These are phyloP conservation scores for Gadus macrocephalus DNA, from an alignment of 2,113 vertebrate genomes.

Conservation along the genomic window DNA sequence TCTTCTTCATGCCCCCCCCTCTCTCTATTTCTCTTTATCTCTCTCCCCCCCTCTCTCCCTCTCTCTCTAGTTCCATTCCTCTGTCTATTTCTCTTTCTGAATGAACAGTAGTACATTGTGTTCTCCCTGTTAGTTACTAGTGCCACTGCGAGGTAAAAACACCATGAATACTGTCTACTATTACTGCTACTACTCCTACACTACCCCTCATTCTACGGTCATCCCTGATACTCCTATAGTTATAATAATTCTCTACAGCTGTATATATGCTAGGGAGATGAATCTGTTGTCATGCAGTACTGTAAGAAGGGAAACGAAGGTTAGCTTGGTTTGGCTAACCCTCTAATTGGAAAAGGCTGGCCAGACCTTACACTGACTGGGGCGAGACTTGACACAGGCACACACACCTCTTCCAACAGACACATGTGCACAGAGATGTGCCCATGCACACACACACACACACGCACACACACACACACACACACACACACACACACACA, in stretches of 20 bases:
- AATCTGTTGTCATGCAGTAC: constrained; percentile 1
- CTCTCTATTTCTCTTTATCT: not conserved
- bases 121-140: no score
- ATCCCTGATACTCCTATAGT: not conserved
- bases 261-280: not conserved
- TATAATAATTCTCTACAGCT: not conserved
- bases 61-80: not conserved
- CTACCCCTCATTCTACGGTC: no score
- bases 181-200: no score
- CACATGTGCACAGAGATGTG: not conserved
- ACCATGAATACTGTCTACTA: no score
- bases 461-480: no score
- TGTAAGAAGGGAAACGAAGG: constrained; percentile 32
- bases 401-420: not conserved
- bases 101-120: not conserved
- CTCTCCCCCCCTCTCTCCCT: not conserved
- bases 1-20: not conserved
- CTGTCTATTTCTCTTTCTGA: not conserved
- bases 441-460: not conserved
- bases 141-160: no score
- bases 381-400: constrained; percentile 5
- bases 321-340: constrained; percentile 49
- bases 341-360: constrained; percentile 59
- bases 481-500: no score
- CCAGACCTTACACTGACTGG: constrained; percentile 21